Conservation (phyloP, 2,113 vertebrate species). For the Gulo gulo region DNA sequence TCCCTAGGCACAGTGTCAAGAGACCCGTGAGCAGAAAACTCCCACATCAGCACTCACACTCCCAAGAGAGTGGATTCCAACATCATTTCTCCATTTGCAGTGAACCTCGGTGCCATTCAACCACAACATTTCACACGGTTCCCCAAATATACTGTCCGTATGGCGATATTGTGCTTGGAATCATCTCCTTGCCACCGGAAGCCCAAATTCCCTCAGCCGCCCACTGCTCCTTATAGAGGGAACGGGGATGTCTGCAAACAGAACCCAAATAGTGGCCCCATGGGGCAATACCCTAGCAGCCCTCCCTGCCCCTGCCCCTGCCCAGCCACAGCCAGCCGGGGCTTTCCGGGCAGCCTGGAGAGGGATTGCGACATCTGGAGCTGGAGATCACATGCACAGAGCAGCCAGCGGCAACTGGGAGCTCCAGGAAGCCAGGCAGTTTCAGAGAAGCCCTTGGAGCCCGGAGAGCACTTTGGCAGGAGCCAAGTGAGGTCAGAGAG, state of each 20-base stretch:
- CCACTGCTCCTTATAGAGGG: constrained; percentile 49
- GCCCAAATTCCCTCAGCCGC: not conserved
- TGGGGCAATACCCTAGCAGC: constrained; percentile 20
- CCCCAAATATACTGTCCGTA: not conserved
- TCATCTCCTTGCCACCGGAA: constrained; percentile 16
- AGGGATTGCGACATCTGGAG: constrained; percentile 60
- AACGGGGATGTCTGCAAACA: constrained; percentile 46
- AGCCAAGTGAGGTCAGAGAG: constrained; percentile 28
- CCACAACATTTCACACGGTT: not conserved
- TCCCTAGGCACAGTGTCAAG: not conserved
- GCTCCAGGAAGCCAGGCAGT: constrained; percentile 55
- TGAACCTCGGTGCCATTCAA: not conserved
- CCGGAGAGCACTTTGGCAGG: not conserved
- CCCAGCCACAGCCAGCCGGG: not conserved
- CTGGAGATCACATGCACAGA: constrained; percentile 39
- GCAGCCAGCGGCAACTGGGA: constrained; percentile 14
- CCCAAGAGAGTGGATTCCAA: not conserved
- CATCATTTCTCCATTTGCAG: not conserved
- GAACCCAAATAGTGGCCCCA: not conserved
- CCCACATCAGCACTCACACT: not conserved
- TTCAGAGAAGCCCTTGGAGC: constrained; percentile 37
- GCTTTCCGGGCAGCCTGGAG: constrained; percentile 66
- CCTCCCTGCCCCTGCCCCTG: not conserved
- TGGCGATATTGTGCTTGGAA: not conserved
- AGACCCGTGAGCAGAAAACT: not conserved